phyloP scores from a whole-genome alignment of 2,888 invertebrate species.

The Clistopyga incitator region DNA sequence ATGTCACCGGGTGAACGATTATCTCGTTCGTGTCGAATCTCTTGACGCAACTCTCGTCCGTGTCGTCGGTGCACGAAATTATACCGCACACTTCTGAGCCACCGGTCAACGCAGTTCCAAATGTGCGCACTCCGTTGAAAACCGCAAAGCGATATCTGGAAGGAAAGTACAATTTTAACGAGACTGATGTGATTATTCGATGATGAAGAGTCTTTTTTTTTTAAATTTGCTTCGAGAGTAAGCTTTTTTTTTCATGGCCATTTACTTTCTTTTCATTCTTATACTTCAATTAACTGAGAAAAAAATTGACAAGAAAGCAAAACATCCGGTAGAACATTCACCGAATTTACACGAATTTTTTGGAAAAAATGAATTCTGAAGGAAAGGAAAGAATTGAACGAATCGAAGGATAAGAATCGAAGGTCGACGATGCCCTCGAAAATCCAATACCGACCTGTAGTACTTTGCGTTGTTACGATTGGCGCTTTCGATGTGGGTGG shows the following conservation, averaged over 20 bases:
- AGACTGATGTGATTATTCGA: not conserved
- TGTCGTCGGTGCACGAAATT: constrained; percentile 71
- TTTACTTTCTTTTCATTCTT: too few species aligned
- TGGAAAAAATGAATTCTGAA: too few species aligned
- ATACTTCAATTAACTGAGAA: too few species aligned
- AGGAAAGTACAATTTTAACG: not conserved
- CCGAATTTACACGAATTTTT: too few species aligned
- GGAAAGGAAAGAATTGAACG: too few species aligned
- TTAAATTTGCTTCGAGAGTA: too few species aligned
- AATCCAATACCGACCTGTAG: constrained; percentile 69
- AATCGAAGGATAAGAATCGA: too few species aligned
- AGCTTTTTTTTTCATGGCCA: too few species aligned
- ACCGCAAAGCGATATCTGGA: constrained; percentile 75
- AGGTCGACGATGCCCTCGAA: too few species aligned
- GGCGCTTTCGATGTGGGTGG: constrained; percentile 61
- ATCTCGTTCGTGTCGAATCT: constrained; percentile 68
- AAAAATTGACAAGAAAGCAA: too few species aligned
- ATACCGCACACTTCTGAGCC: constrained; percentile 73
- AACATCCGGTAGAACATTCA: not conserved
- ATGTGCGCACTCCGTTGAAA: constrained; percentile 73
- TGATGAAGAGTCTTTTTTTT: not conserved
- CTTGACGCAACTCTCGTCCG: constrained; percentile 63
- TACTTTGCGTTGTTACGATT: constrained; percentile 64
- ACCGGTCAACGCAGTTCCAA: constrained; percentile 51
- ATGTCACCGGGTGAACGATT: constrained; percentile 70